These are phyloP conservation scores for Pantherophis alleghaniensis DNA, from an alignment of 2,797 vertebrate species.

Conservation along the genomic window DNA sequence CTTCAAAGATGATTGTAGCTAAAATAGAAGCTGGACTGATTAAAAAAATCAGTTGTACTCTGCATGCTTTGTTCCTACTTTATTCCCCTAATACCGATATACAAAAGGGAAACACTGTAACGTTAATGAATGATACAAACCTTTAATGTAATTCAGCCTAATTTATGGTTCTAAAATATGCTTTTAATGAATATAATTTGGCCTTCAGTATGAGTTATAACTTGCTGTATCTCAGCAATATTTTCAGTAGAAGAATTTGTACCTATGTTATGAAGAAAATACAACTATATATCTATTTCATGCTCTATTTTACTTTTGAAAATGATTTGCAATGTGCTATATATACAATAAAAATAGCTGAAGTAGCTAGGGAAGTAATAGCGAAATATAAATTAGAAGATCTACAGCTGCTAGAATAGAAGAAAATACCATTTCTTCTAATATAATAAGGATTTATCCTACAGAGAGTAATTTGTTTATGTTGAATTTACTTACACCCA, in stretches of 20 bases:
- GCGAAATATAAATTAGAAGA: neutral
- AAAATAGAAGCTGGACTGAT: accelerated
- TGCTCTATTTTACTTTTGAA: neutral
- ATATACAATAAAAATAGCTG: neutral
- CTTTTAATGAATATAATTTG: neutral
- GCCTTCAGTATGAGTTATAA: neutral
- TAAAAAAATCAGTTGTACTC: neutral
- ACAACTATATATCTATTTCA: neutral
- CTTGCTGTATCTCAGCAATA: neutral
- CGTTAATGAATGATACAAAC: neutral
- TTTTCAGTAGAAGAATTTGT: neutral
- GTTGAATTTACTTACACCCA: neutral
- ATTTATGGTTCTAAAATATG: neutral
- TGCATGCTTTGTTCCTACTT: neutral
- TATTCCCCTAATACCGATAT: neutral
- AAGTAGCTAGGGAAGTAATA: neutral
- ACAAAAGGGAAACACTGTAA: neutral
- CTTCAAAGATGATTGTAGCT: neutral
- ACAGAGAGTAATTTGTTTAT: neutral
- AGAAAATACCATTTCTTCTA: neutral
- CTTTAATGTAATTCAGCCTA: neutral
- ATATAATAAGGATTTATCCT: neutral
- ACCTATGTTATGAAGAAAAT: neutral
- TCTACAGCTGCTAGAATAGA: neutral
- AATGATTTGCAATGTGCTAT: neutral